Evolutionary conservation across 2,797 vertebrate genomes (phyloP).

Genomic region (Etheostoma nigrum): DNA sequence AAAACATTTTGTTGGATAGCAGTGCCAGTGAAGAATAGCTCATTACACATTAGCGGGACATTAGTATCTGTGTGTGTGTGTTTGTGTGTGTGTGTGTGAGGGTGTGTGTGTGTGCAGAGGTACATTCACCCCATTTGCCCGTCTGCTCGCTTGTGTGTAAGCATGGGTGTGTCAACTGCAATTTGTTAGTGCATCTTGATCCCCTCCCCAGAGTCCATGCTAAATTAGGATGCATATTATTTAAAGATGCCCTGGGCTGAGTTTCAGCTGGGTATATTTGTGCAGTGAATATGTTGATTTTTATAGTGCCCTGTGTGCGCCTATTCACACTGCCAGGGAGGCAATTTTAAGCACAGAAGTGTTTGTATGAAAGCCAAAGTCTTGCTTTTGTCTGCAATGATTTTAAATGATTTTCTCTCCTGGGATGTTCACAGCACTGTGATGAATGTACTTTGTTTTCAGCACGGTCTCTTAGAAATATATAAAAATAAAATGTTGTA

Average conservation of each 20-base stretch:
- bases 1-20: slow-evolving; percentile 28
- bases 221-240: slow-evolving; percentile 83
- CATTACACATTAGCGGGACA: slow-evolving; percentile 59
- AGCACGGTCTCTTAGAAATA: slow-evolving; percentile 1
- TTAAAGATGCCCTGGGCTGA: slow-evolving; percentile 78
- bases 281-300: slow-evolving; percentile 71
- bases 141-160: slow-evolving; percentile 51
- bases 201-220: slow-evolving; percentile 69
- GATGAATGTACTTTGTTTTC: slow-evolving; percentile 23
- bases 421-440: slow-evolving; percentile 28
- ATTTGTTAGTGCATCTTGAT: slow-evolving; percentile 78
- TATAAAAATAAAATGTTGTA: slow-evolving; percentile 27
- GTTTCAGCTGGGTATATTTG: slow-evolving; percentile 73
- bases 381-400: slow-evolving; percentile 34
- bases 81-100: slow-evolving; percentile 31
- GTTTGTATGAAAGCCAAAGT: slow-evolving; percentile 52
- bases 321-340: slow-evolving; percentile 51
- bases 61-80: slow-evolving; percentile 34
- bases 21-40: slow-evolving; percentile 57
- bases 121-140: slow-evolving; percentile 42
- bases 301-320: slow-evolving; percentile 49
- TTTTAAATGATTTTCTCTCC: slow-evolving; percentile 45
- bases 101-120: slow-evolving; percentile 36
- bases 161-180: slow-evolving; percentile 67
- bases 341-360: slow-evolving; percentile 43